phyloP scores from a whole-genome alignment of 2,797 vertebrate genomes.

The Anguilla marmorata region DNA sequence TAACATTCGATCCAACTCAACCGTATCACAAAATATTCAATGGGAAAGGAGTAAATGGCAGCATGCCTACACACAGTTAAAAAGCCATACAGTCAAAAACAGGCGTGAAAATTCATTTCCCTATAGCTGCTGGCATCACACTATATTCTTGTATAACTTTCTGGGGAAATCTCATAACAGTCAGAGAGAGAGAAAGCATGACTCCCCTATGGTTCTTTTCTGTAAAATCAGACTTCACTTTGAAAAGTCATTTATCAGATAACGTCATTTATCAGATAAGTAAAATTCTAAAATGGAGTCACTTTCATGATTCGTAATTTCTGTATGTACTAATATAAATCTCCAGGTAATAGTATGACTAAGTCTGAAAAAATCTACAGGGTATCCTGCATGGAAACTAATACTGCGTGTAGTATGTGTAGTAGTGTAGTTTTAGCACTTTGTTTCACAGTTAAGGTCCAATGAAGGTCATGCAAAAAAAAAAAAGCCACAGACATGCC shows the following conservation, averaged over 20 bases:
- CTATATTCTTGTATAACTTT: not conserved
- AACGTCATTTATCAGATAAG: too few species aligned
- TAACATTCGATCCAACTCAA: not conserved
- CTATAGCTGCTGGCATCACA: not conserved
- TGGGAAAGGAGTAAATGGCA: not conserved
- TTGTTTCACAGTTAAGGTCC: not conserved
- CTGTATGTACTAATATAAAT: not conserved
- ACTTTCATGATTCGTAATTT: not conserved
- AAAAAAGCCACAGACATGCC: slow-evolving; percentile 15
- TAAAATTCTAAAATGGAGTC: not conserved
- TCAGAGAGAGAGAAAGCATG: not conserved
- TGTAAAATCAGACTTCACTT: not conserved
- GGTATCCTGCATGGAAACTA: not conserved
- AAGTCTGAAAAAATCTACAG: not conserved
- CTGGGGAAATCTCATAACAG: not conserved
- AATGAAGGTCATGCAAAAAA: slow-evolving; percentile 34
- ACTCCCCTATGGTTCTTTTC: not conserved
- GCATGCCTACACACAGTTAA: not conserved
- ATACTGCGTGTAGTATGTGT: not conserved
- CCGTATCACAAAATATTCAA: not conserved
- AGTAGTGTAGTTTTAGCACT: not conserved
- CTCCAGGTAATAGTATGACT: not conserved
- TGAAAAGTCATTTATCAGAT: not conserved
- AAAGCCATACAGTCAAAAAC: not conserved
- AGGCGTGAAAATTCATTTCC: not conserved